These are phyloP conservation scores for Hypena proboscidalis DNA, from an alignment of 2,888 invertebrate species.

Conservation along the genomic window DNA sequence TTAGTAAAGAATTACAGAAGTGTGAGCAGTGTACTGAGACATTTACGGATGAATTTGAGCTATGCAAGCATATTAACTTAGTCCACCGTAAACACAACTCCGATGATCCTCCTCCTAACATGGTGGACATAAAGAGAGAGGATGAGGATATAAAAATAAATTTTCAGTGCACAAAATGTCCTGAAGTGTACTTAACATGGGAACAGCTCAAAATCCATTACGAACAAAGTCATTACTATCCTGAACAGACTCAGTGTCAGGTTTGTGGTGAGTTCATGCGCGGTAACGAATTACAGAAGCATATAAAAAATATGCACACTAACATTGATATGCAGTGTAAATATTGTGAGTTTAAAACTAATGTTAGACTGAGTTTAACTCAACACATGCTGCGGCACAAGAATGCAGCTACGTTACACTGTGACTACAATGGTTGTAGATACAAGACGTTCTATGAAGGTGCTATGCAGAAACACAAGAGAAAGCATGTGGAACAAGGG, in stretches of 20 bases:
- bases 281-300: slow-evolving; percentile 62
- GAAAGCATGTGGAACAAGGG: slow-evolving; percentile 66
- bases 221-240: slow-evolving; percentile 62
- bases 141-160: slow-evolving; percentile 57
- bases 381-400: slow-evolving; percentile 75
- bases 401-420: slow-evolving; percentile 67
- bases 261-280: slow-evolving; percentile 69
- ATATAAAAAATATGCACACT: slow-evolving; percentile 63
- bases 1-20: slow-evolving; percentile 50
- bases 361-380: slow-evolving; percentile 65
- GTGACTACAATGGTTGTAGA: slow-evolving; percentile 64
- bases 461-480: slow-evolving; percentile 73
- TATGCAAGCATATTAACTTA: slow-evolving; percentile 68
- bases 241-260: slow-evolving; percentile 69
- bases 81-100: slow-evolving; percentile 44
- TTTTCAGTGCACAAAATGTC: slow-evolving; percentile 73
- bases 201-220: slow-evolving; percentile 66
- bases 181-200: slow-evolving; percentile 60
- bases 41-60: slow-evolving; percentile 70
- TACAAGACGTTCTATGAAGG: slow-evolving; percentile 73
- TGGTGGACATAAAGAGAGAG: slow-evolving; percentile 59
- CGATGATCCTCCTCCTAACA: slow-evolving; percentile 8
- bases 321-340: slow-evolving; percentile 59
- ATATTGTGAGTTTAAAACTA: slow-evolving; percentile 72
- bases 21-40: slow-evolving; percentile 68